A percentile compares a stretch with the other conserved stretches of the same genome.
These are phyloP conservation scores for Lasioglossum baleicum DNA, from an alignment of 1,140 invertebrate species.

Conservation along the genomic window DNA sequence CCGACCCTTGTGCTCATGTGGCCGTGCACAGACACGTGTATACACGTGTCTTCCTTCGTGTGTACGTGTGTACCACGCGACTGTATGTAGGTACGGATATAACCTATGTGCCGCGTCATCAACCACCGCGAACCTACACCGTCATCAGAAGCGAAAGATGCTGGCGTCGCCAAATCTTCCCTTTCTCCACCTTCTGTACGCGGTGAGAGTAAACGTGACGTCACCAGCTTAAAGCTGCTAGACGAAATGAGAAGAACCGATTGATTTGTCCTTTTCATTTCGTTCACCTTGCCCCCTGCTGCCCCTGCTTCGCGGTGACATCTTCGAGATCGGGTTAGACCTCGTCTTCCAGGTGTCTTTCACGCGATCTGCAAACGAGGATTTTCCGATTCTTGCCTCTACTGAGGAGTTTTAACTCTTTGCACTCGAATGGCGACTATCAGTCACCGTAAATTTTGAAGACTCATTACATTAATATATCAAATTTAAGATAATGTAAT, in stretches of 20 bases:
- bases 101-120: slow-evolving; percentile 70
- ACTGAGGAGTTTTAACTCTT: too few relatives aligned
- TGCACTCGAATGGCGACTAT: too few relatives aligned
- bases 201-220: slow-evolving; percentile 71
- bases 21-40: too few relatives aligned
- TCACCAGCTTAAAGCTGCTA: slow-evolving; percentile 69
- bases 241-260: slow-evolving; percentile 56
- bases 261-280: slow-evolving; percentile 54
- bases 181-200: slow-evolving; percentile 63
- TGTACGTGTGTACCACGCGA: not conserved
- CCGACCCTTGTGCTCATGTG: too few relatives aligned
- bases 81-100: slow-evolving; percentile 52
- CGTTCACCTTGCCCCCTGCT: slow-evolving; percentile 28
- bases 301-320: too few relatives aligned
- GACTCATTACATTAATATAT: too few relatives aligned
- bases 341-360: too few relatives aligned
- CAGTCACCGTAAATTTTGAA: too few relatives aligned
- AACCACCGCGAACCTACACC: slow-evolving; percentile 68
- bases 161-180: slow-evolving; percentile 73
- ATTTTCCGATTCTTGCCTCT: too few relatives aligned
- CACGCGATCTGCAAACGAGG: too few relatives aligned
- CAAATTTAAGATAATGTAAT: too few relatives aligned
- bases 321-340: too few relatives aligned
- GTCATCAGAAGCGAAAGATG: slow-evolving; percentile 74
- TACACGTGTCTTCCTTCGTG: not conserved